Evolutionary conservation across 2,888 invertebrate species (phyloP), one percentile per base, ranked within the genome.

Genomic region (Sturmia bella): DNA sequence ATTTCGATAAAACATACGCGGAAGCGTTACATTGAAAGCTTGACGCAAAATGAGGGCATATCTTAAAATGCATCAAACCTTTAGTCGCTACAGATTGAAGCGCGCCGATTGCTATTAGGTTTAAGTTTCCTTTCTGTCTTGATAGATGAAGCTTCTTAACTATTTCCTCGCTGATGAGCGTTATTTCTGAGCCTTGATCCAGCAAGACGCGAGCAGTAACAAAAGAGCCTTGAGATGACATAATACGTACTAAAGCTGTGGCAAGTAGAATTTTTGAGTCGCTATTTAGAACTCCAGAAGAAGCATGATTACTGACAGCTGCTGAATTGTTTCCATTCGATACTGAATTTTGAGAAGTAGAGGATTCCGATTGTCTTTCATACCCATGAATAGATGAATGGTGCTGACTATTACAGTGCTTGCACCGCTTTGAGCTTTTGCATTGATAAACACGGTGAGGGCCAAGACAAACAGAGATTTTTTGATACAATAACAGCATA

Each of bases 141-240:
- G 48, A n/a, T 1, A 70, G 39, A 48, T 70, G 21, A 2, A 70
- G 70, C 32, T 48, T 45, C 3, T 37, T 3, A 45, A 37, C 69
- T 7, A 69, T 37, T 0, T 69, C 52, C 59, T 61, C 39, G 59
- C 50, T 61, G 17, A 72, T 61, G 2, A 72, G 17, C 2, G 61
- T 61, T n/a, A 72, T 24, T 19, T 61, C 61, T 27, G 72, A 70
- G 19, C 70, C 57, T 48, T 70, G 57, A 70, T n/a, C n/a, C n/a
- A n/a, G n/a, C n/a, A n/a, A n/a, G n/a, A n/a, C n/a, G n/a, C n/a
- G n/a, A n/a, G n/a, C 48, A 12, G 12, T 48, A 57, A 48, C 27
- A 19, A 0, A 61, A 5, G 6, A n/a, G 7, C 39, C 27, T 17
- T 11, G 13, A 50, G 59, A 9, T 3, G 39, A 72, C 17, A 1